A percentile compares a stretch with the other conserved stretches of the same genome.
Evolutionary conservation across 2,888 invertebrate genomes (phyloP).

Genomic region (Mimachlamys varia): DNA sequence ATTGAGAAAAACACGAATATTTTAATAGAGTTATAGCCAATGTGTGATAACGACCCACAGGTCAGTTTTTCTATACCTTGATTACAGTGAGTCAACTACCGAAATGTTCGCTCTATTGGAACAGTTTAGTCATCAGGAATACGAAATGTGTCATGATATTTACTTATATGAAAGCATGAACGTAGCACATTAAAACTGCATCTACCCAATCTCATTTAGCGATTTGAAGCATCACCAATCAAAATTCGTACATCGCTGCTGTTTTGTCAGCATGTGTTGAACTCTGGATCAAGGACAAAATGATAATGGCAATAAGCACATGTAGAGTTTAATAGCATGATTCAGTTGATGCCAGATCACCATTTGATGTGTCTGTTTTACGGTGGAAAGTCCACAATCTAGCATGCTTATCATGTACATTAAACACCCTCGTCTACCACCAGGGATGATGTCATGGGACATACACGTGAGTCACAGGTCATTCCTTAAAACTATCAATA

Average conservation of each 20-base stretch:
- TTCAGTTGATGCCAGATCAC: constrained; percentile 3
- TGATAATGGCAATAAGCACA: constrained; percentile 1
- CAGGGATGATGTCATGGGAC: not conserved
- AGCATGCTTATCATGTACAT: constrained; percentile 11
- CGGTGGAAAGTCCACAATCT: not conserved
- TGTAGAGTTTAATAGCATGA: constrained; percentile 22
- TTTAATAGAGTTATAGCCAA: not conserved
- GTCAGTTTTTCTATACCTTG: not conserved
- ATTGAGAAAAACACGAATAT: not conserved
- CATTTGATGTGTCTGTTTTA: constrained; percentile 32
- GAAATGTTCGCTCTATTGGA: not conserved
- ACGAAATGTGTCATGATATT: constrained; percentile 24
- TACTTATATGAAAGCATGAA: not conserved
- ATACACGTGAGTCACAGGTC: constrained; percentile 6
- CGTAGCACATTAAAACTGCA: not conserved
- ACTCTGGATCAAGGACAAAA: not conserved
- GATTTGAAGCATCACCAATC: not conserved
- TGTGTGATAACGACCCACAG: not conserved
- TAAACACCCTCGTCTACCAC: not conserved
- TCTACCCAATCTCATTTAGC: not conserved
- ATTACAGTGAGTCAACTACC: constrained; percentile 8
- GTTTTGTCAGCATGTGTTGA: not conserved
- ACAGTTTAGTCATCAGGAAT: constrained; percentile 20
- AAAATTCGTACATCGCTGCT: not conserved
- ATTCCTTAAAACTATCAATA: not conserved